Evolutionary conservation across 2,113 vertebrate species (phyloP), one percentile per base, ranked within the genome.

Genomic region (Tachysurus fulvidraco): DNA sequence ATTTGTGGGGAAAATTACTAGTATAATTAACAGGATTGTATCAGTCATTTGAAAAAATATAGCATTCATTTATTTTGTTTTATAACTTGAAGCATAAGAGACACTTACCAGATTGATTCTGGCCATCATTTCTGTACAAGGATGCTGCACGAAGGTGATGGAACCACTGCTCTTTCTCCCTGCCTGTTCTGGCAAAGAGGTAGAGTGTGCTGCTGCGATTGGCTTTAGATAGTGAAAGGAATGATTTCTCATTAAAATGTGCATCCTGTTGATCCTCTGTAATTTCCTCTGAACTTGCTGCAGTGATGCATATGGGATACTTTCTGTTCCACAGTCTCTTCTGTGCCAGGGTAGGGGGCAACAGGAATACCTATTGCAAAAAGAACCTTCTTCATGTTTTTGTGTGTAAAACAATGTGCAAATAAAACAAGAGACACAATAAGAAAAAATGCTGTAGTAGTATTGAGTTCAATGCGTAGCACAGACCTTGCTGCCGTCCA

Each of bases 101-200:
- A 52, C 13, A 28, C 12, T 87, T 93, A 97, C 96, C 95, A 87
- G 84, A 92, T 78, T 92, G 92, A 19, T 85, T 71, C 74, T 28
- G 85, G 59, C 93, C 82, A 5, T 81, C 88, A 87, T 93, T 91
- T 7, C 81, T 57, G 1, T 90, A 50, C 4, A 23, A 83, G 85
- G 96, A 94, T 2, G 94, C 96, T 83, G 85, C 88, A 87, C 92
- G 84, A 14, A 98, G 93, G 57, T 95, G 93, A 86, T 94, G 95
- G 86, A 95, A 97, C 97, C 97, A 98, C 90, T 97, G 96, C 81
- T 98, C 97, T 91, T 98, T 98, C 85, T 97, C 96, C 73, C 97
- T 92, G 14, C 96, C 97, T 0, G 96, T 97, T 73, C 96, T 89
- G 52, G 96, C 96, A 0, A 97, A 98, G 46, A 98, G 95, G 92